Percentiles rank a stretch among this genome's conserved stretches.
phyloP scores from a whole-genome alignment of 2,113 vertebrate species.

The Asarcornis scutulata region DNA sequence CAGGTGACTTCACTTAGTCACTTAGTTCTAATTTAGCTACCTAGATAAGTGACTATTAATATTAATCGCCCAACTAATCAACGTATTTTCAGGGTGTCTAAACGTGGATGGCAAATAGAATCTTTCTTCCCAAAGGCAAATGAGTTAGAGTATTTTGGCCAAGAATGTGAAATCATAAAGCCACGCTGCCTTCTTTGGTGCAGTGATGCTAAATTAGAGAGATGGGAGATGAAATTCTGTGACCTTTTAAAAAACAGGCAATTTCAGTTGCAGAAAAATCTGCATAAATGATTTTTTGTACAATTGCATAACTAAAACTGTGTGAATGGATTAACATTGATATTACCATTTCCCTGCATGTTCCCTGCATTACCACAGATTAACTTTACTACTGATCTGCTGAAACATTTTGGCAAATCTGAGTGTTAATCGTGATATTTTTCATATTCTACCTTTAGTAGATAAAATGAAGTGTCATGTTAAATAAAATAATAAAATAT shows the following conservation, averaged over 20 bases:
- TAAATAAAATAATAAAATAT: neutral
- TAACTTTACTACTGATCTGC: neutral
- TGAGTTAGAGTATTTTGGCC: neutral
- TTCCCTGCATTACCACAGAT: neutral
- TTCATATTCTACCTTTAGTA: neutral
- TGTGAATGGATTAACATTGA: neutral
- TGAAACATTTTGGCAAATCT: neutral
- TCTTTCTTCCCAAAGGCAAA: neutral
- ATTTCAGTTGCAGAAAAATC: conserved; percentile 10
- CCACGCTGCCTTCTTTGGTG: neutral
- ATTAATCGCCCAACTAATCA: neutral
- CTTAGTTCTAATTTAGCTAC: neutral
- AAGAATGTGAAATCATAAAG: neutral
- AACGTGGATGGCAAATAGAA: neutral
- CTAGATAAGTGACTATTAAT: neutral
- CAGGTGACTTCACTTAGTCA: neutral
- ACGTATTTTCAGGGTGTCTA: neutral
- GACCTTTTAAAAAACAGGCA: neutral
- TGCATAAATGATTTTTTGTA: neutral
- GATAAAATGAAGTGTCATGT: neutral
- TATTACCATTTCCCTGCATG: neutral
- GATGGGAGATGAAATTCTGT: neutral
- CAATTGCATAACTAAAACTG: neutral
- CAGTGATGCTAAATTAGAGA: neutral
- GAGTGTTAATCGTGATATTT: neutral